Conservation (phyloP, 2,888 invertebrate genomes). For the Cryptophagus acutangulus region DNA sequence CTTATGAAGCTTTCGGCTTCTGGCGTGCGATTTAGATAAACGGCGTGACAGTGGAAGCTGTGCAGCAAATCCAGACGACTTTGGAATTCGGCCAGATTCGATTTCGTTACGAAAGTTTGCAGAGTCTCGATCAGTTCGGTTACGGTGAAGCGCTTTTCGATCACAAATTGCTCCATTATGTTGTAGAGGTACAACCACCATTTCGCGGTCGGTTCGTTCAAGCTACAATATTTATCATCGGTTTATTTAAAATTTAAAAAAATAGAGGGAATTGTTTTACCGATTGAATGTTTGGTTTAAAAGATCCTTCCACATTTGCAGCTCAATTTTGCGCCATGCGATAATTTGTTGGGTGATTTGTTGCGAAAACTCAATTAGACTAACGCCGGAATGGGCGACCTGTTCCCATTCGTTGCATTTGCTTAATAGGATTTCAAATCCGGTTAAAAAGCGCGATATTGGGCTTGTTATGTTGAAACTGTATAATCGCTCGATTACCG, state of each 20-base stretch:
- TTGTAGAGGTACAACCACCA: conserved; percentile 90
- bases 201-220: conserved; percentile 65
- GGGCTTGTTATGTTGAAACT: conserved; percentile 75
- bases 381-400: conserved; percentile 82
- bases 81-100: conserved; percentile 78
- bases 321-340: conserved; percentile 85
- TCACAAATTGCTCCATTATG: conserved; percentile 60
- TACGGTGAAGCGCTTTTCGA: conserved; percentile 36
- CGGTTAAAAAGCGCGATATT: conserved; percentile 81
- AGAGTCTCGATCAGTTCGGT: conserved; percentile 57
- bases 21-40: conserved; percentile 49
- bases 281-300: conserved; percentile 63
- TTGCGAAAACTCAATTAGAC: conserved; percentile 67
- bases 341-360: conserved; percentile 77
- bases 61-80: conserved; percentile 72
- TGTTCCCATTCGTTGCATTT: conserved; percentile 89
- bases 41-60: conserved; percentile 75
- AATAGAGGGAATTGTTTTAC: conserved; percentile 39
- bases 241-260: too few relatives aligned
- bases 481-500: conserved; percentile 61
- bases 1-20: conserved; percentile 55
- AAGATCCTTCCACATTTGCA: conserved; percentile 82
- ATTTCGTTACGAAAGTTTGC: conserved; percentile 76
- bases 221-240: conserved; percentile 53
- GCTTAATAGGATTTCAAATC: conserved; percentile 81